These are phyloP conservation scores for Chironomus tentans DNA, from an alignment of 2,888 invertebrate species.

Conservation along the genomic window DNA sequence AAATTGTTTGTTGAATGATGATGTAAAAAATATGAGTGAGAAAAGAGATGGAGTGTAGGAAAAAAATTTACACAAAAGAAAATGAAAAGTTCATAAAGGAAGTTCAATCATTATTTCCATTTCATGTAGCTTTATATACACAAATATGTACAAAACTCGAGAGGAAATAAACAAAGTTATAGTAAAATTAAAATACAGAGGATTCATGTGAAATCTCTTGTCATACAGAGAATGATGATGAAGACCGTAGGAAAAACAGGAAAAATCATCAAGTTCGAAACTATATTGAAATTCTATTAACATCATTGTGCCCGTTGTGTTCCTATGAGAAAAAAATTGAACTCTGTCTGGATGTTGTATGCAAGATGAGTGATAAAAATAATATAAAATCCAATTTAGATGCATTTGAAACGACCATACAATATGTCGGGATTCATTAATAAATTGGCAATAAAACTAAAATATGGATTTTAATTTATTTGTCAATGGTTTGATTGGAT, in stretches of 20 bases:
- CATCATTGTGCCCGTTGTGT: too few relatives aligned
- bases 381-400: neutral
- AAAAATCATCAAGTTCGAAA: neutral
- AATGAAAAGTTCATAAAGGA: slow-evolving; percentile 10
- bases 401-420: neutral
- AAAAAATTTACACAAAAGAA: neutral
- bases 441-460: neutral
- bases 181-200: neutral
- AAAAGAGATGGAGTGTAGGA: too few relatives aligned
- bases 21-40: neutral
- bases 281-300: neutral
- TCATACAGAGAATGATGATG: neutral
- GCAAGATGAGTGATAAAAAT: neutral
- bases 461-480: too few relatives aligned
- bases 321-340: too few relatives aligned
- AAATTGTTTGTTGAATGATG: neutral
- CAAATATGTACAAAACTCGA: neutral
- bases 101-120: slow-evolving; percentile 11
- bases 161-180: neutral
- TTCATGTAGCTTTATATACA: neutral
- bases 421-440: neutral
- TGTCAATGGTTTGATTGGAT: too few relatives aligned
- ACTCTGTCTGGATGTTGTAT: too few relatives aligned
- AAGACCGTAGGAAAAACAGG: neutral
- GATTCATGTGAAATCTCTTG: neutral